Evolutionary conservation across 2,888 invertebrate genomes (phyloP).

Genomic region (Drosophila subquinaria): DNA sequence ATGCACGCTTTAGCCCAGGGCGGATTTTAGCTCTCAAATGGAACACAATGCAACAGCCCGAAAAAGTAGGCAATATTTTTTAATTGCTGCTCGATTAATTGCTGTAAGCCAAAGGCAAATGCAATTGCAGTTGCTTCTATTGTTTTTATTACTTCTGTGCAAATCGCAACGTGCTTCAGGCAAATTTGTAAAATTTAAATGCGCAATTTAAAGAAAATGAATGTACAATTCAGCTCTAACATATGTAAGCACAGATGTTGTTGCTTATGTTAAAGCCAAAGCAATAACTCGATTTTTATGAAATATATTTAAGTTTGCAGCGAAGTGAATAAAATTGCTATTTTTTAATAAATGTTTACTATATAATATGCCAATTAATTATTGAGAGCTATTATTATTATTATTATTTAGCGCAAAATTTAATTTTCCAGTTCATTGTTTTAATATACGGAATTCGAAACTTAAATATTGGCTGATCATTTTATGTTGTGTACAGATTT

Average conservation of each 20-base stretch:
- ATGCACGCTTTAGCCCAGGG: slow-evolving; percentile 25
- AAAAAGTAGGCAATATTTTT: slow-evolving; percentile 39
- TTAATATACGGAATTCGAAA: neutral
- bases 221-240: neutral
- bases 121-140: neutral
- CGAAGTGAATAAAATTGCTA: too few species aligned
- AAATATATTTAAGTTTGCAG: too few species aligned
- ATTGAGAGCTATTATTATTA: too few species aligned
- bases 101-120: slow-evolving; percentile 16
- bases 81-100: slow-evolving; percentile 34
- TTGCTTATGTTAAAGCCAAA: too few species aligned
- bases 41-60: slow-evolving; percentile 9
- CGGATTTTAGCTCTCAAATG: slow-evolving; percentile 9
- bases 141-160: neutral
- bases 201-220: neutral
- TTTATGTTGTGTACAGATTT: neutral
- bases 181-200: neutral
- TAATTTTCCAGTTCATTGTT: too few species aligned
- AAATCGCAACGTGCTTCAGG: neutral
- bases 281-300: too few species aligned
- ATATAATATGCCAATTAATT: too few species aligned
- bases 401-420: too few species aligned
- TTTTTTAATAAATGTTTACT: too few species aligned
- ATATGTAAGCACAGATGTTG: neutral
- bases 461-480: neutral